These are phyloP conservation scores for Sebastes melanostomus DNA, from an alignment of 2,797 vertebrate genomes.

Conservation along the genomic window DNA sequence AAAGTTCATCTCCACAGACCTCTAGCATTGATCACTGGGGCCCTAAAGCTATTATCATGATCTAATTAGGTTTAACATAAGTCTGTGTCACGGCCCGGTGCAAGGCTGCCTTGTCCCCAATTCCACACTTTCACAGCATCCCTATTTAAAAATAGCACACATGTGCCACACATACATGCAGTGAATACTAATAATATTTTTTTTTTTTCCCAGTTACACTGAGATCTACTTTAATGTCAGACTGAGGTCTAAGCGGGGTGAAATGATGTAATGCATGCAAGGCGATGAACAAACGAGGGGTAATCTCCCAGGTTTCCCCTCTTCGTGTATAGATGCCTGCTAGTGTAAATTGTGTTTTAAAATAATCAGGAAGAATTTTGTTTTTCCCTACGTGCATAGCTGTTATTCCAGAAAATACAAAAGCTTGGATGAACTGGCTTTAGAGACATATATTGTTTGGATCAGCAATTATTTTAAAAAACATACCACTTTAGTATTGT, in stretches of 20 bases:
- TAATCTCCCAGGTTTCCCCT: constrained; percentile 11
- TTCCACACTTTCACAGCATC: constrained; percentile 81
- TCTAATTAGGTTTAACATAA: constrained; percentile 88
- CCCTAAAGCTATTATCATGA: constrained; percentile 88
- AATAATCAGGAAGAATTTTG: background rate
- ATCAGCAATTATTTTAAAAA: background rate
- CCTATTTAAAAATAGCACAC: constrained; percentile 76
- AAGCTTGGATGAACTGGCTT: background rate
- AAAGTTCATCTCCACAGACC: constrained; percentile 82
- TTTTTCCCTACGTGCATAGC: background rate
- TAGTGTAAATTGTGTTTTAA: background rate
- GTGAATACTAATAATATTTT: constrained; percentile 57
- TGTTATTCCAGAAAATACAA: background rate
- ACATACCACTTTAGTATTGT: background rate
- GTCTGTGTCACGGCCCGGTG: constrained; percentile 85
- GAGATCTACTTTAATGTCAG: constrained; percentile 55
- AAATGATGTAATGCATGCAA: constrained; percentile 17
- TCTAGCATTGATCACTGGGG: constrained; percentile 84
- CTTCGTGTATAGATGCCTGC: background rate
- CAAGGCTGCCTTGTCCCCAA: constrained; percentile 83
- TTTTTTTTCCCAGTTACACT: constrained; percentile 2
- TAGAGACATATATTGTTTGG: background rate
- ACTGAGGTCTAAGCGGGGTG: constrained; percentile 33
- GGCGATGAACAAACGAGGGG: constrained; percentile 4
- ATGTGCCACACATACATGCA: constrained; percentile 62